phyloP scores from a whole-genome alignment of 2,113 vertebrate genomes.

The Phoenicopterus ruber region DNA sequence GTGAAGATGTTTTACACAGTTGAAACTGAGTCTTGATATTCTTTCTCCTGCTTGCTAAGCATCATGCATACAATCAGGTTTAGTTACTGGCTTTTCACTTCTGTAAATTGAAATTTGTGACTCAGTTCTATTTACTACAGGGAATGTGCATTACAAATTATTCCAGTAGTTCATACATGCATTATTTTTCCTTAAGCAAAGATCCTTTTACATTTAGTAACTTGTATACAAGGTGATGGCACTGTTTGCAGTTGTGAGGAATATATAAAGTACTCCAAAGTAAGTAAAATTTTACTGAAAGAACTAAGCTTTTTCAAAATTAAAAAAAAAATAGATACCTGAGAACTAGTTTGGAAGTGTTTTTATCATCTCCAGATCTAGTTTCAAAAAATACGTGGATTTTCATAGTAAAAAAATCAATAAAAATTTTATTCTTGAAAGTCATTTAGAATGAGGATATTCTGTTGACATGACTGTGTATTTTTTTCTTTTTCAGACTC shows the following conservation, averaged over 20 bases:
- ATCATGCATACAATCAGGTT: not conserved
- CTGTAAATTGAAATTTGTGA: not conserved
- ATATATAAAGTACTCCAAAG: not conserved
- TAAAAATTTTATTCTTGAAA: not conserved
- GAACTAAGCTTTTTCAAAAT: not conserved
- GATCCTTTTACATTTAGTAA: not conserved
- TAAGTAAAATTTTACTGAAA: not conserved
- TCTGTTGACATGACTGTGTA: not conserved
- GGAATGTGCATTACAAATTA: not conserved
- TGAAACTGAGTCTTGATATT: not conserved
- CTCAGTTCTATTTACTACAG: not conserved
- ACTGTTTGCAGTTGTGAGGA: not conserved
- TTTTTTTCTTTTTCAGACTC: not conserved
- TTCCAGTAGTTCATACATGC: not conserved
- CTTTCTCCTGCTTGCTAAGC: not conserved
- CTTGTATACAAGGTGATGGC: not conserved
- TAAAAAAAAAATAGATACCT: not conserved
- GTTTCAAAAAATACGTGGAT: not conserved
- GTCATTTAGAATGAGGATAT: not conserved
- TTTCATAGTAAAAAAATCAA: not conserved
- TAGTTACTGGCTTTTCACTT: not conserved
- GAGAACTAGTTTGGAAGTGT: not conserved
- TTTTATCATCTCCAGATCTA: not conserved
- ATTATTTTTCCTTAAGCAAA: not conserved
- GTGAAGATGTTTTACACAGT: not conserved